A percentile compares a stretch with the other conserved stretches of the same genome.
These are phyloP conservation scores for Drosophila dives DNA, from an alignment of 2,888 invertebrate genomes.

Conservation along the genomic window DNA sequence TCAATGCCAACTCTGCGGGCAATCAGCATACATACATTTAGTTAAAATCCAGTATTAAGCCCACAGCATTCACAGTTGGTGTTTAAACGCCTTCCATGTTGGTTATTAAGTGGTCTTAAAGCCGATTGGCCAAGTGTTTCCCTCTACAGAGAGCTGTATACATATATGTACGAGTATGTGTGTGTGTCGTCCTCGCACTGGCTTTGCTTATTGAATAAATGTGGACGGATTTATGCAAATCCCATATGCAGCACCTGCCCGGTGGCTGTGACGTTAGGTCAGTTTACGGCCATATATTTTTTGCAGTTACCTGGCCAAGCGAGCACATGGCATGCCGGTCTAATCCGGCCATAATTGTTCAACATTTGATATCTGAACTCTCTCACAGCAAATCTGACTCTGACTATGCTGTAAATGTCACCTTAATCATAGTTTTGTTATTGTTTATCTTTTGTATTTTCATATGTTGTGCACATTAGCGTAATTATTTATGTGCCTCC, in stretches of 20 bases:
- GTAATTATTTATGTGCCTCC: conserved; percentile 67
- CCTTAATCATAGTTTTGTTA: conserved; percentile 26
- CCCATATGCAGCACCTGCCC: conserved; percentile 33
- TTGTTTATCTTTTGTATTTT: conserved; percentile 54
- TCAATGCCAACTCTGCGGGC: conserved; percentile 70
- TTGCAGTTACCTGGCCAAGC: conserved; percentile 22
- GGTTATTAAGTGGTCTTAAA: conserved; percentile 79
- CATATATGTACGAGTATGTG: not conserved
- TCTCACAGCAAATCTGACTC: conserved; percentile 30
- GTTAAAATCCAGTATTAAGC: not conserved
- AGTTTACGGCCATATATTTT: conserved; percentile 25
- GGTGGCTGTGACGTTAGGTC: conserved; percentile 4
- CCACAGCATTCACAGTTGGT: conserved; percentile 9
- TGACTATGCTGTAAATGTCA: conserved; percentile 30
- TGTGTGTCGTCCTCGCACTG: conserved; percentile 11
- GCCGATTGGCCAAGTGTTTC: conserved; percentile 58
- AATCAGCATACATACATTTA: conserved; percentile 43
- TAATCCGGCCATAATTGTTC: conserved; percentile 72
- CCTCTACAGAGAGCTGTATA: not conserved
- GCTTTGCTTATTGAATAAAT: conserved; percentile 71
- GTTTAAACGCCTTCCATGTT: conserved; percentile 54
- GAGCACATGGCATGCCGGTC: conserved; percentile 47
- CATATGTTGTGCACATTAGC: conserved; percentile 60
- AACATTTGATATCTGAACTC: conserved; percentile 67
- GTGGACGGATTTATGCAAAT: conserved; percentile 74